Evolutionary conservation across 1,140 invertebrate species (phyloP).

Genomic region (Cherax quadricarinatus): DNA sequence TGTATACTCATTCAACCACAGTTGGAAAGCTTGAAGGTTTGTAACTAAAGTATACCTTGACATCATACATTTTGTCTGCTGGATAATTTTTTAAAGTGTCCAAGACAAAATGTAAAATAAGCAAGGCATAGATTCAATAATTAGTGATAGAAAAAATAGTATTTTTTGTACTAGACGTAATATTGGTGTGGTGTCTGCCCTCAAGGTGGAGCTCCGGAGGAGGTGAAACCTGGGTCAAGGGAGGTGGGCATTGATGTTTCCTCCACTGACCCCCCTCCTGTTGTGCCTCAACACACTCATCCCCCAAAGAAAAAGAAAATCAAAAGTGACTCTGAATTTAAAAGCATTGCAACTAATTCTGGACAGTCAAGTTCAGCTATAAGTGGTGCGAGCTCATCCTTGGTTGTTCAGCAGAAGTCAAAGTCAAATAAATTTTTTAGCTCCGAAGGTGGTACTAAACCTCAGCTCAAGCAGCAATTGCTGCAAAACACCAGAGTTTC

Average conservation of each 20-base stretch:
- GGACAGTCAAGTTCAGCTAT: background rate
- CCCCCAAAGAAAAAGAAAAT: conserved; percentile 3
- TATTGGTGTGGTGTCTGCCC: conserved; percentile 54
- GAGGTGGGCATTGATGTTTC: conserved; percentile 61
- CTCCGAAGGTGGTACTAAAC: background rate
- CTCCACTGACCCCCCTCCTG: conserved; percentile 33
- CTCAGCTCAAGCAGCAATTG: conserved; percentile 15
- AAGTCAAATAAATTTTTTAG: background rate
- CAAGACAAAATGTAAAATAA: background rate
- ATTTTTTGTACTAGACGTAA: conserved; percentile 18
- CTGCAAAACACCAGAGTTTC: background rate
- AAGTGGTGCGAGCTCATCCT: background rate
- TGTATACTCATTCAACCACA: background rate
- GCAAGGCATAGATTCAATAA: background rate
- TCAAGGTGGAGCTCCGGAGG: conserved; percentile 57
- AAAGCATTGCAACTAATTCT: background rate
- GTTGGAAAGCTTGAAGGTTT: background rate
- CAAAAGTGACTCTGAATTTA: background rate
- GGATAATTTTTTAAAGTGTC: background rate
- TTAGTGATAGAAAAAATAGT: background rate
- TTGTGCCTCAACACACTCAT: conserved; percentile 14
- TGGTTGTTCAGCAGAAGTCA: background rate
- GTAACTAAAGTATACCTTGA: background rate
- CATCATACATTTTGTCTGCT: background rate
- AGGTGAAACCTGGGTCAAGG: conserved; percentile 55